Base-by-base conservation (phyloP, 1,140 invertebrate genomes). In the Neodiprion virginianus region DNA sequence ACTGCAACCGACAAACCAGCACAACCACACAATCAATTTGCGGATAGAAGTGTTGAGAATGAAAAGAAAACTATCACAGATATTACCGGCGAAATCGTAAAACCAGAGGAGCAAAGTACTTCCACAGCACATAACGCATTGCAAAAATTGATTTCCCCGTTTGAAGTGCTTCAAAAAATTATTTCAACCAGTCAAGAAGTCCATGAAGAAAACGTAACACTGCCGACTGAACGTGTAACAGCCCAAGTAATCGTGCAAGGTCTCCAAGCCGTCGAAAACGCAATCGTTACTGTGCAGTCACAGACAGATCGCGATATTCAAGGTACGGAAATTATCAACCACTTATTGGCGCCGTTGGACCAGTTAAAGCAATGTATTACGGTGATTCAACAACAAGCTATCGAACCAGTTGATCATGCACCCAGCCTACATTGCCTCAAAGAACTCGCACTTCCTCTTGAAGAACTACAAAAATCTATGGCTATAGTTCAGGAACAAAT, bases 101-200 rank as follows among this genome's bases (percentile, higher is more conserved):
- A 73, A 84, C 83, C 80, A 81, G 80, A 73, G 79, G 84, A 78
- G 69, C 86, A 77, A 28, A 79, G 65, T 83, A 80, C 82, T 10
- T 84, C 83, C 8, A 17, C 65, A n/a, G 67, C 47, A 12, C n/a
- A 73, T 40, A 68, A 73, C 14, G 17, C 66, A 49, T 78, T 11
- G 73, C 75, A 2, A 78, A 79, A 71, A 75, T 77, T 94, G 72
- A 88, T 90, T 21, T 88, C 91, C 65, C 89, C 92, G 23, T 88
- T 94, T 67, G 90, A 92, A 79, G 87, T 89, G 47, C 81, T 94
- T 11, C 90, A 93, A 80, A 90, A 91, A 83, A 90, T 90, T 73
- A 83, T 94, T 40, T 89, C 90, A 61, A 87, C 93, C 8, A 89
- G 93, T 74, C 91, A 93, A 83, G 93, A 93, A 83, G 93, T 92